Evolutionary conservation across 2,113 vertebrate species (phyloP), one percentile per base, ranked within the genome.

Genomic region (Oxyruncus cristatus): DNA sequence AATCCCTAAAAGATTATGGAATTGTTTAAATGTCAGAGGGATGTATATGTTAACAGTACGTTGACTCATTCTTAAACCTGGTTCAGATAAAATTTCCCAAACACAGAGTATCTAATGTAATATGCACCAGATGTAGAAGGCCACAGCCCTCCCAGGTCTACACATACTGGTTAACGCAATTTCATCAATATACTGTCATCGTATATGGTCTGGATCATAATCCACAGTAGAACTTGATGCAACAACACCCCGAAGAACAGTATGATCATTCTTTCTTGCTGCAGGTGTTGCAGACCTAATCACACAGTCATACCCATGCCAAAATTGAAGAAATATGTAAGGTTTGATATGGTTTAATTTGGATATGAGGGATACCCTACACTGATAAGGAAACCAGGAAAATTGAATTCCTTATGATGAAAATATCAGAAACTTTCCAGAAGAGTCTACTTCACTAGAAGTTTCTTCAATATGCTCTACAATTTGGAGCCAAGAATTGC

Each of bases 71-170:
- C 47, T 76, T 93, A 90, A 91, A 86, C 33, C 50, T 26, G 3
- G 21, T 88, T 96, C 52, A 61, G 91, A 94, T 47, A 87, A 95
- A 75, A 93, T 70, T 77, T 46, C 63, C 56, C 62, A 62, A 66
- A 87, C 66, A 84, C 21, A 47, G 49, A 41, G 5, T n/a, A 81
- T 68, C 61, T 89, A 78, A 76, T 22, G 7, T 84, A 95, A 93
- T 92, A 71, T 8, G 32, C 14, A 94, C 46, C 65, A 90, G 83
- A 91, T 90, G 88, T 70, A 74, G 62, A 90, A 92, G 32, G 55
- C 55, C 66, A 67, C 22, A 52, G 44, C 19, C 20, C 28, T 85
- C 18, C 8, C 24, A 22, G 75, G 33, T 93, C 26, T 53, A 63
- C 53, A 65, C 24, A 20, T n/a, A 47, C 2, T 19, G 10, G 17